These are phyloP conservation scores for Bos indicus DNA, from an alignment of 2,113 vertebrate genomes.

Conservation along the genomic window DNA sequence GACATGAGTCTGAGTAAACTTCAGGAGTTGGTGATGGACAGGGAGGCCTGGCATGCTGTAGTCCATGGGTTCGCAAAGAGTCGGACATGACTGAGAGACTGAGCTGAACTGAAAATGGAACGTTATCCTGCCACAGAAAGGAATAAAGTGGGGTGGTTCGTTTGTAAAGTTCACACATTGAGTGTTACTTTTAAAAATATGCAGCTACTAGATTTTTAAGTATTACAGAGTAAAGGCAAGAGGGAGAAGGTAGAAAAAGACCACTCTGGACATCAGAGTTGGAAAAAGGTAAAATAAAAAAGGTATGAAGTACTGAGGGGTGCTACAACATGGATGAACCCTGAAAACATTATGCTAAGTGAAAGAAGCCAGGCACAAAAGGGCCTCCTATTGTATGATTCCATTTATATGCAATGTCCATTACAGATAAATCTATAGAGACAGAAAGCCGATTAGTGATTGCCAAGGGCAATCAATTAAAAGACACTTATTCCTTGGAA, in stretches of 20 bases:
- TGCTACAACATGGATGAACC: neutral
- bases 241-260: neutral
- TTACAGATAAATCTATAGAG: neutral
- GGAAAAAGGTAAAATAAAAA: neutral
- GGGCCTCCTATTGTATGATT: neutral
- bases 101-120: neutral
- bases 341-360: neutral
- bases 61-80: neutral
- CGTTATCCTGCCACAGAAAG: neutral
- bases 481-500: too few relatives aligned
- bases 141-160: neutral
- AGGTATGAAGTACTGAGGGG: neutral
- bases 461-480: neutral
- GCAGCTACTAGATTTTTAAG: constrained; percentile 54
- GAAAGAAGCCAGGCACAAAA: neutral
- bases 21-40: neutral
- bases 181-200: constrained; percentile 41
- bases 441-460: neutral
- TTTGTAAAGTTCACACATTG: constrained; percentile 54
- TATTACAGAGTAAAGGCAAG: constrained; percentile 12
- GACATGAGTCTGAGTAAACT: neutral
- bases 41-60: neutral
- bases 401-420: neutral
- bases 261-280: constrained; percentile 7
- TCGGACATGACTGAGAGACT: accelerated